These are phyloP conservation scores for Protobothrops flavoviridis DNA, from an alignment of 2,113 vertebrate species.

Conservation along the genomic window DNA sequence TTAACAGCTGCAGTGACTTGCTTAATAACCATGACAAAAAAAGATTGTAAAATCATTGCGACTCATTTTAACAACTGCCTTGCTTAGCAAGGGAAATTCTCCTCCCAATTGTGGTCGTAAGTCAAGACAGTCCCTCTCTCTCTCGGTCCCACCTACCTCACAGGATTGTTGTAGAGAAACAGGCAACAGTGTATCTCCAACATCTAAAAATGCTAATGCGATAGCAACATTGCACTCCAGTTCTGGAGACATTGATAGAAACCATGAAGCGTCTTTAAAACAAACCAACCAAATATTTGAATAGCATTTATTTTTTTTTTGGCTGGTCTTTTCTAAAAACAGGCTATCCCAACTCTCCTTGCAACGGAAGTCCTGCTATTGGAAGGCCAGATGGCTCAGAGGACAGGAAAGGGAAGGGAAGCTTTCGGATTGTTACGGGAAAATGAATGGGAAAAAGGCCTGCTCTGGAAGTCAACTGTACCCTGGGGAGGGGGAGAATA, in stretches of 20 bases:
- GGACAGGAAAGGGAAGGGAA: neutral
- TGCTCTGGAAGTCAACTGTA: neutral
- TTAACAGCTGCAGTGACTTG: neutral
- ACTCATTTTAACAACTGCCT: neutral
- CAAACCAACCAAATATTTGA: neutral
- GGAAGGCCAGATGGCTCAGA: neutral
- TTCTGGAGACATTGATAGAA: neutral
- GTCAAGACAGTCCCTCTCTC: neutral
- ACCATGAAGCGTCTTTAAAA: neutral
- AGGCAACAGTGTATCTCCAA: neutral
- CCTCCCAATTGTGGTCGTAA: neutral
- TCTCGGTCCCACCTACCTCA: neutral
- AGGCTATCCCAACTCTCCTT: too few relatives aligned
- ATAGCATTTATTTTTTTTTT: neutral
- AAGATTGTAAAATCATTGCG: neutral
- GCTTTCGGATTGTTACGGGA: constrained; percentile 5
- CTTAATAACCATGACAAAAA: neutral
- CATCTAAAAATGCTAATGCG: neutral
- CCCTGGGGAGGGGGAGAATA: neutral
- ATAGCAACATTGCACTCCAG: neutral
- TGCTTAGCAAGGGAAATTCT: neutral
- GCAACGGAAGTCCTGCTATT: neutral
- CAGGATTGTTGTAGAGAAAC: neutral
- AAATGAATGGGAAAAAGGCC: neutral
- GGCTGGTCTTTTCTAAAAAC: neutral